These are phyloP conservation scores for Octopus sinensis DNA, from an alignment of 1,140 invertebrate genomes.

Conservation along the genomic window DNA sequence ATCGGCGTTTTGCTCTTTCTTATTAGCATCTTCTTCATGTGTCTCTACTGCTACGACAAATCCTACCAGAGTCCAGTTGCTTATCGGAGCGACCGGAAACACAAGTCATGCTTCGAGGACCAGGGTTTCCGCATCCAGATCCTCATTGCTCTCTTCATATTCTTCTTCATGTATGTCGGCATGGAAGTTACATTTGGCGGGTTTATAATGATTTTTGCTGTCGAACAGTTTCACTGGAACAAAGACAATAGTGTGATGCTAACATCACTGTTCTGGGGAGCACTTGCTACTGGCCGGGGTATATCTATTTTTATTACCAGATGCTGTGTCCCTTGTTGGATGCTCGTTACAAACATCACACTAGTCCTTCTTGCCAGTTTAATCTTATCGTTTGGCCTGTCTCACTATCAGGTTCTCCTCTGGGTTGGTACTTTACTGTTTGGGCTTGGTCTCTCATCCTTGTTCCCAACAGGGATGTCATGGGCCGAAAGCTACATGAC, in stretches of 20 bases:
- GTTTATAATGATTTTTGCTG: constrained; percentile 55
- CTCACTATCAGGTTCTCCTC: constrained; percentile 34
- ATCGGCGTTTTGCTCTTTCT: constrained; percentile 56
- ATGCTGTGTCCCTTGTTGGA: constrained; percentile 49
- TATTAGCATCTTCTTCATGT: constrained; percentile 55
- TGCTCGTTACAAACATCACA: constrained; percentile 53
- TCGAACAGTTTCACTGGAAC: constrained; percentile 44
- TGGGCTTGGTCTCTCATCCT: constrained; percentile 60
- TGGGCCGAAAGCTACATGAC: constrained; percentile 60
- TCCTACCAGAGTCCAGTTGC: constrained; percentile 20
- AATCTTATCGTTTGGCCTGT: constrained; percentile 52
- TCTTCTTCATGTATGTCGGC: constrained; percentile 59
- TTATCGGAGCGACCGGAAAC: not conserved
- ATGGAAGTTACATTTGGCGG: constrained; percentile 60
- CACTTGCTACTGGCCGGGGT: constrained; percentile 57
- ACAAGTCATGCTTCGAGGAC: constrained; percentile 8
- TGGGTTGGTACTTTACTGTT: constrained; percentile 46
- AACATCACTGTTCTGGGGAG: constrained; percentile 60
- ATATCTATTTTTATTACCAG: constrained; percentile 57
- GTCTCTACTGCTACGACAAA: constrained; percentile 54
- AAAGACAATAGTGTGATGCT: constrained; percentile 52
- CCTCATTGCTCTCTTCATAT: constrained; percentile 54
- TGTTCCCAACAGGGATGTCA: constrained; percentile 59
- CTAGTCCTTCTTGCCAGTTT: constrained; percentile 51
- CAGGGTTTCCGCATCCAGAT: constrained; percentile 39